Evolutionary conservation across 2,797 vertebrate genomes (phyloP).

Genomic region (Alectoris magna): DNA sequence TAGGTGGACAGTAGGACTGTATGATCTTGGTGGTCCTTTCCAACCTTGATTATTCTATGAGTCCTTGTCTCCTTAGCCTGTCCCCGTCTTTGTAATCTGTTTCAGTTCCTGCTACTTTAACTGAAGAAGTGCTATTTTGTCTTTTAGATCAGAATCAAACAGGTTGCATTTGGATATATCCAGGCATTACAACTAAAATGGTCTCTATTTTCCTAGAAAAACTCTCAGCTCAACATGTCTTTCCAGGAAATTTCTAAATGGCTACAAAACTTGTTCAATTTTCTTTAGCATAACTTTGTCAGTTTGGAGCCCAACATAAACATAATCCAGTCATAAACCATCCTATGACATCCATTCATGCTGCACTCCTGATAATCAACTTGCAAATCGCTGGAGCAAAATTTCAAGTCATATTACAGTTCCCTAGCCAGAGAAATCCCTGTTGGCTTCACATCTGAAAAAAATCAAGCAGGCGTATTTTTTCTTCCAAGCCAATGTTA

Average conservation of each 20-base stretch:
- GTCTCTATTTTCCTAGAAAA: slow-evolving; percentile 47
- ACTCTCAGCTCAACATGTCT: background rate
- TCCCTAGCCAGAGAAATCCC: background rate
- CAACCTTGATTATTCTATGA: no score
- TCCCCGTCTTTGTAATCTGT: background rate
- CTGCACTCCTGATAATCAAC: slow-evolving; percentile 14
- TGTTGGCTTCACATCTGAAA: background rate
- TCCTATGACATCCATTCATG: background rate
- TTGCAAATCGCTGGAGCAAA: background rate
- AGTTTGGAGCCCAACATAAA: slow-evolving; percentile 21
- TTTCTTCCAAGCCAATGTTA: slow-evolving; percentile 12
- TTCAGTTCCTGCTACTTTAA: background rate
- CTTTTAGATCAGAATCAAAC: background rate
- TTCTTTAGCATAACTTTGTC: background rate
- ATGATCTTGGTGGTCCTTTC: no score
- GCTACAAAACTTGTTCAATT: background rate
- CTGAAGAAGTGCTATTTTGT: background rate
- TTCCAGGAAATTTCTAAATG: slow-evolving; percentile 45
- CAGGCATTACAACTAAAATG: background rate
- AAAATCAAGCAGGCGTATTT: background rate
- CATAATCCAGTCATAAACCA: background rate
- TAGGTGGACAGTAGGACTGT: no score
- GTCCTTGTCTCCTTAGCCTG: background rate
- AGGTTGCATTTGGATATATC: background rate
- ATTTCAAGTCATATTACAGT: background rate